Evolutionary conservation across 2,888 invertebrate species (phyloP), one percentile per base, ranked within the genome.

Genomic region (Saturnia pavonia): DNA sequence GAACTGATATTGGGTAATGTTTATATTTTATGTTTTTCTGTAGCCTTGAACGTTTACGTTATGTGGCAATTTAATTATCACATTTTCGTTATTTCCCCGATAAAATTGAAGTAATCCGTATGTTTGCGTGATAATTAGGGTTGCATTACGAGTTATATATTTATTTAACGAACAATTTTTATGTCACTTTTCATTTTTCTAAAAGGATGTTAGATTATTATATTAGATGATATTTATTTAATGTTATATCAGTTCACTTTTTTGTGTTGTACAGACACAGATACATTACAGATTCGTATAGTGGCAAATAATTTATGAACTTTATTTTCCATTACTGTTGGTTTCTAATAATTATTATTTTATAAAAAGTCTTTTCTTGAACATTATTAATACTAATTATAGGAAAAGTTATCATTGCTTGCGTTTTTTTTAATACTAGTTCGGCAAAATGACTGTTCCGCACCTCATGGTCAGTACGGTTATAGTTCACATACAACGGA

Each of bases 31-130:
- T 80, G 82, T 83, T 83, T 82, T 81, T 79, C 72, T 74, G 77
- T 72, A 86, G 74, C 90, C 91, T 91, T 87, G 90, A 78, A 75
- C 72, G 72, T 75, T 73, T 73, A 73, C 71, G 75, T 73, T 69
- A 82, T 81, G 85, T 89, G 87, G 82, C 81, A 87, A 90, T 86
- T 85, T 79, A 84, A 91, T 91, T 91, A 91, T 79, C 91, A 88
- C 80, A 80, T 82, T 80, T 80, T 75, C 72, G 81, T 78, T 76
- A 81, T 83, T 84, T 87, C 80, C 78, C 78, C 73, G 69, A 77
- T 76, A 82, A 77, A 77, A 72, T 73, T 70, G 65, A 72, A 72
- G 73, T 75, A 40, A 66, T 67, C 74, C 42, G 67, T 12, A 76
- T 81, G 74, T 80, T 78, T 75, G 75, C 76, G 69, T 68, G 66